phyloP scores from a whole-genome alignment of 2,888 invertebrate genomes.

The Drosophila koepferae region DNA sequence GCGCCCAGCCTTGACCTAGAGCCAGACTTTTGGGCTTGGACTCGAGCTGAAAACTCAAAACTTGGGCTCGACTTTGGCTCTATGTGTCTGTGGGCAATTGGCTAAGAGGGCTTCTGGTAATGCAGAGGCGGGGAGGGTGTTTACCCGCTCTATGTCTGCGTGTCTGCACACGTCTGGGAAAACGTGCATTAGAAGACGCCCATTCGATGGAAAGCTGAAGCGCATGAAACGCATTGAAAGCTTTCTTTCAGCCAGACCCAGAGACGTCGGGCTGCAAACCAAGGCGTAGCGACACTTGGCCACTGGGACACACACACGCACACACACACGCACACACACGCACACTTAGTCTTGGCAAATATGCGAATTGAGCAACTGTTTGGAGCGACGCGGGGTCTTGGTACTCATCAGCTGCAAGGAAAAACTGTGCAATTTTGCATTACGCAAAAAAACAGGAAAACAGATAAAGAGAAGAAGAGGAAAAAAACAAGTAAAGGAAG shows the following conservation, averaged over 20 bases:
- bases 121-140: not conserved
- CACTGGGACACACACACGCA: conserved; percentile 23
- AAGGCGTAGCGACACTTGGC: conserved; percentile 20
- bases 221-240: conserved; percentile 21
- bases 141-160: conserved; percentile 12
- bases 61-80: conserved; percentile 7
- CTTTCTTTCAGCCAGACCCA: conserved; percentile 32
- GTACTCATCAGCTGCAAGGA: conserved; percentile 35
- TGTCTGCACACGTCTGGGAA: conserved; percentile 54
- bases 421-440: conserved; percentile 40
- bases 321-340: conserved; percentile 1
- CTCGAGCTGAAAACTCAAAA: conserved; percentile 8
- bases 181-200: conserved; percentile 42
- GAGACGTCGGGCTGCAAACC: not conserved
- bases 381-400: not conserved
- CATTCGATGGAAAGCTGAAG: conserved; percentile 44
- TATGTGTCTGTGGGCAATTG: not conserved
- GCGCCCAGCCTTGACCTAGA: conserved; percentile 82
- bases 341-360: not conserved
- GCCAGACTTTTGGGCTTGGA: conserved; percentile 54
- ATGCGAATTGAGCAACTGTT: conserved; percentile 35
- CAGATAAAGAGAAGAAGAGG: not conserved
- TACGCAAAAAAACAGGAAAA: conserved; percentile 48
- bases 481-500: not conserved
- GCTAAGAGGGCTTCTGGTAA: conserved; percentile 1